Conservation (phyloP, 2,797 vertebrate genomes). For the Okamejei kenojei region DNA sequence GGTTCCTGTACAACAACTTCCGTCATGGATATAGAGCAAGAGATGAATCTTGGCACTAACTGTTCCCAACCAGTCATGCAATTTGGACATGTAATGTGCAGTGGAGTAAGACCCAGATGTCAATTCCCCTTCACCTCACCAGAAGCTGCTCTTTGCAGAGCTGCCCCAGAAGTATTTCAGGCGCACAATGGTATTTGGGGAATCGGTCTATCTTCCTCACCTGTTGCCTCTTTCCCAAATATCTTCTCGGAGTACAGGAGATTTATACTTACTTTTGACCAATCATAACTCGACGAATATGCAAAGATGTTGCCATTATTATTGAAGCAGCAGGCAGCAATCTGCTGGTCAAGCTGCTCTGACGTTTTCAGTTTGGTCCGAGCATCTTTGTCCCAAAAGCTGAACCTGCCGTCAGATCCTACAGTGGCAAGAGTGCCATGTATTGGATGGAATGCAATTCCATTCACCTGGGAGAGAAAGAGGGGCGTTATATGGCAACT, state of each 20-base stretch:
- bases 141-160: background rate
- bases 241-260: background rate
- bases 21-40: background rate
- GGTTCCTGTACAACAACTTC: background rate
- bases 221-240: background rate
- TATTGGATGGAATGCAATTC: conserved; percentile 92
- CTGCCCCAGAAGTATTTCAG: background rate
- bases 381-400: conserved; percentile 99
- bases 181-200: too few relatives aligned
- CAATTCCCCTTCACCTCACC: background rate
- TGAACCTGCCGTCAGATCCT: conserved; percentile 93
- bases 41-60: background rate
- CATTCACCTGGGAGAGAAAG: conserved; percentile 72
- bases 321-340: conserved; percentile 93
- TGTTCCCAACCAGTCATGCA: background rate
- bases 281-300: conserved; percentile 94
- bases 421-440: conserved; percentile 93
- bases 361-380: conserved; percentile 97
- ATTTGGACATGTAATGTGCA: background rate
- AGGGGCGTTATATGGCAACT: background rate
- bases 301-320: conserved; percentile 96
- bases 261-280: conserved; percentile 83
- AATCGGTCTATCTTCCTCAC: background rate
- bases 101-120: background rate
- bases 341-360: conserved; percentile 89